Evolutionary conservation across 2,113 vertebrate species (phyloP), one percentile per base, ranked within the genome.

Genomic region (Anarrhichthys ocellatus): DNA sequence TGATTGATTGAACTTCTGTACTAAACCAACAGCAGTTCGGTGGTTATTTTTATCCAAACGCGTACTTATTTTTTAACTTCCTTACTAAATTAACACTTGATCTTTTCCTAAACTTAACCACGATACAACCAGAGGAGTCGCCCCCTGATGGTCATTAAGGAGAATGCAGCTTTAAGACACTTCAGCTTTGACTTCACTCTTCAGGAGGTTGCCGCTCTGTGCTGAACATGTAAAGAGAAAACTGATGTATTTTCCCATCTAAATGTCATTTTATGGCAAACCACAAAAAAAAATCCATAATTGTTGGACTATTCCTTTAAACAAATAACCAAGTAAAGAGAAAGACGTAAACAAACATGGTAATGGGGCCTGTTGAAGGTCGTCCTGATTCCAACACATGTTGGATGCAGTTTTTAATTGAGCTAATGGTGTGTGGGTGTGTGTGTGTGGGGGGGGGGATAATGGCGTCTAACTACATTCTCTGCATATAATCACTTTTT

Each of bases 401-500:
- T 34, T 59, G 2, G 40, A 46, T 17, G 24, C n/a, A 32, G 36
- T 77, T 76, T 76, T 5, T 27, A 27, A 65, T 65, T 40, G 11
- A 29, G 62, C 48, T 20, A 54, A 73, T 38, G 52, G 20, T 52
- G 46, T 5, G 27, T 40, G 38, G 2, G 38, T 40, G 38, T 40
- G 38, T 40, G 29, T 29, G 29, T 29, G 29, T 29, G 29, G 2
- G 40, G 5, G 27, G 29, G 3, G 29, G 6, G 13, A 34, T 34
- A 50, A 74, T 63, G 44, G 4, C 34, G 15, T 40, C 22, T 52
- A 2, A 20, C 14, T 15, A 20, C 38, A 38, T 56, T 27, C 70
- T 73, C 38, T 73, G 36, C 32, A 56, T 24, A 29, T 56, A 71
- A 59, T 70, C 18, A 34, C 46, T 70, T 32, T 22, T 69, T 34